A percentile compares a stretch with the other conserved stretches of the same genome.
These are phyloP conservation scores for Lysandra coridon DNA, from an alignment of 2,888 invertebrate species.

Conservation along the genomic window DNA sequence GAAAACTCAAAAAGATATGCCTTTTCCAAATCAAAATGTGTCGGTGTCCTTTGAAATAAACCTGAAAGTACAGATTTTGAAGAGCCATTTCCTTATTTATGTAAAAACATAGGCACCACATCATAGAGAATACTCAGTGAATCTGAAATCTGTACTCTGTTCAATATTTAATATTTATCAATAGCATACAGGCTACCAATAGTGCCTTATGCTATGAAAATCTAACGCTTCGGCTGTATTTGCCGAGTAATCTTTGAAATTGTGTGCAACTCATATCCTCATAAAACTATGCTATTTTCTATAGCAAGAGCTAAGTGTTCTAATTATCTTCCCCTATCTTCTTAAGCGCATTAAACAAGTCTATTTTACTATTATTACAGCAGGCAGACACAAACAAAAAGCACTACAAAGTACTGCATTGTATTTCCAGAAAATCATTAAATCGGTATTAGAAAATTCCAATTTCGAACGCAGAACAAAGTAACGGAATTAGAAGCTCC, in stretches of 20 bases:
- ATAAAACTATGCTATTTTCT: not conserved
- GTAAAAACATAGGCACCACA: too few relatives aligned
- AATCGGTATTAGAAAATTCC: slow-evolving; percentile 10
- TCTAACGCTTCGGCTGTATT: not conserved
- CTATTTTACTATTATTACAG: not conserved
- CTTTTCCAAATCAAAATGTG: not conserved
- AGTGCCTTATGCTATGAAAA: not conserved
- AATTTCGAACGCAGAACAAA: slow-evolving; percentile 18
- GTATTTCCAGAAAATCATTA: not conserved
- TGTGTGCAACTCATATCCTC: not conserved
- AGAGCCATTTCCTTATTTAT: too few relatives aligned
- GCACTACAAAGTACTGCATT: slow-evolving; percentile 15
- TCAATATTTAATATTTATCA: too few relatives aligned
- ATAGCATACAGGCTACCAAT: too few relatives aligned
- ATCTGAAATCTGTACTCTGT: too few relatives aligned
- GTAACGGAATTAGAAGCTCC: slow-evolving; percentile 31
- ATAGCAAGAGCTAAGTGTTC: not conserved
- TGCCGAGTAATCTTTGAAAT: not conserved
- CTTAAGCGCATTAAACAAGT: too few relatives aligned
- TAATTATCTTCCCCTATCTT: not conserved
- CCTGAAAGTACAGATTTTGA: too few relatives aligned
- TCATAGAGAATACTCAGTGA: too few relatives aligned
- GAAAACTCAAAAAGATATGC: too few relatives aligned
- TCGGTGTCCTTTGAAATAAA: not conserved
- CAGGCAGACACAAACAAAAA: not conserved